Evolutionary conservation across 2,797 vertebrate genomes (phyloP).

Genomic region (Chelidonichthys spinosus): DNA sequence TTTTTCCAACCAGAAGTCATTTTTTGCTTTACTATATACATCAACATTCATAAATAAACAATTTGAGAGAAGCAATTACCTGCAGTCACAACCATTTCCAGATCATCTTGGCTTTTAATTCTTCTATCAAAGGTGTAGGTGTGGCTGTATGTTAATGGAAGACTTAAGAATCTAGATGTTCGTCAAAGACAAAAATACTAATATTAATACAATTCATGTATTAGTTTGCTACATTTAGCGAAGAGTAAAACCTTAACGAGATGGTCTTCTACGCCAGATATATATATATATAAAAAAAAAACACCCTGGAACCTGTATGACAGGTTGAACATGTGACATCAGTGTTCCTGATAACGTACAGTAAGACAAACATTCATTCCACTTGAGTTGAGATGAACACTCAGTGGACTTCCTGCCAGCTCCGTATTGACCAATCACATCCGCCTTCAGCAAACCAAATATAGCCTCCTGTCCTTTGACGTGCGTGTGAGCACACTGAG

Average conservation of each 20-base stretch:
- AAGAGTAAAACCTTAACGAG: no score
- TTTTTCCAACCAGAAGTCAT: conserved; percentile 4
- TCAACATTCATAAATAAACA: conserved; percentile 20
- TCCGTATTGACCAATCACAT: conserved; percentile 28
- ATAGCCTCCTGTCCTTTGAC: conserved; percentile 21
- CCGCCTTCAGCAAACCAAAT: conserved; percentile 24
- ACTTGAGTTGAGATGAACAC: no score
- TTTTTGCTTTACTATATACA: conserved; percentile 23
- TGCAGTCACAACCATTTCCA: conserved; percentile 11
- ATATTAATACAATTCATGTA: no score
- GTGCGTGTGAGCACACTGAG: conserved; percentile 5
- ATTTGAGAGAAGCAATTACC: conserved; percentile 28
- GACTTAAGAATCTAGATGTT: background rate
- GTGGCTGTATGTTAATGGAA: background rate
- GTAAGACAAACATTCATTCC: no score
- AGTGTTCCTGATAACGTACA: background rate
- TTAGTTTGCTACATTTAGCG: background rate
- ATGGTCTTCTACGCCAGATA: no score
- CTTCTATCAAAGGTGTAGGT: background rate
- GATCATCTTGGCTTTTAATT: background rate
- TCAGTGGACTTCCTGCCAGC: conserved; percentile 4
- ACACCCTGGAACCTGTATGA: no score
- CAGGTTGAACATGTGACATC: background rate
- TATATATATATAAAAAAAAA: no score
- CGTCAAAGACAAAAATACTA: background rate